phyloP scores from a whole-genome alignment of 2,888 invertebrate genomes.

The Drosophila falleni region DNA sequence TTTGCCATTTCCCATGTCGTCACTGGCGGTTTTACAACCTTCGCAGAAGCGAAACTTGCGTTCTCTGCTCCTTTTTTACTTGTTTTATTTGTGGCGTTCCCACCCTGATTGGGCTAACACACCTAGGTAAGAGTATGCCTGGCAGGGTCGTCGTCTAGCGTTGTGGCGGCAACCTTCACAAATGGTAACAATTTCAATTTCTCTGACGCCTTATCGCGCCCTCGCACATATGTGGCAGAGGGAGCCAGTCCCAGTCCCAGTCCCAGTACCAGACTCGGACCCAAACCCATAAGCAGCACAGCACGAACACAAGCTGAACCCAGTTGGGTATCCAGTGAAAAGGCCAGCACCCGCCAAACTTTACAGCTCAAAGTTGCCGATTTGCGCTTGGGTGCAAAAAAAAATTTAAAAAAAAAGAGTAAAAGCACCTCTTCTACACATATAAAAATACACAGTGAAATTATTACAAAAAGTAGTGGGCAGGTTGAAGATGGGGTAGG shows the following conservation, averaged over 20 bases:
- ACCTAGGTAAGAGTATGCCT: constrained; percentile 55
- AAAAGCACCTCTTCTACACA: constrained; percentile 2
- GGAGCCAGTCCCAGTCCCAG: constrained; percentile 7
- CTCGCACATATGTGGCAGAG: constrained; percentile 75
- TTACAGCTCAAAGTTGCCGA: constrained; percentile 78
- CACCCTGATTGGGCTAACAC: constrained; percentile 54
- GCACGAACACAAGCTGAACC: constrained; percentile 46
- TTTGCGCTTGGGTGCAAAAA: constrained; percentile 72
- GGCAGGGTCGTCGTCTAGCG: constrained; percentile 72
- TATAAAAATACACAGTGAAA: constrained; percentile 43
- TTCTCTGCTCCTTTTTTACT: constrained; percentile 29
- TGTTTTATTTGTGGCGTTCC: constrained; percentile 9
- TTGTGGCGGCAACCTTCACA: constrained; percentile 76
- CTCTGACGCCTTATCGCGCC: constrained; percentile 79
- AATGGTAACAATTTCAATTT: constrained; percentile 82
- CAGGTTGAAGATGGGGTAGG: constrained; percentile 13
- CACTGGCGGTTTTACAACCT: constrained; percentile 81
- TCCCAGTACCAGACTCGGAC: constrained; percentile 19
- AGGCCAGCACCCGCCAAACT: constrained; percentile 54
- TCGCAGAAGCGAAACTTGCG: constrained; percentile 58
- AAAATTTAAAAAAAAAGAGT: constrained; percentile 15
- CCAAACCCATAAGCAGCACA: constrained; percentile 5
- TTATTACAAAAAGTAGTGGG: constrained; percentile 68
- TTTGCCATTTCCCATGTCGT: constrained; percentile 70
- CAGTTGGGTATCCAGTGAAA: constrained; percentile 32